These are phyloP conservation scores for Manduca sexta DNA, from an alignment of 1,140 invertebrate genomes.

Conservation along the genomic window DNA sequence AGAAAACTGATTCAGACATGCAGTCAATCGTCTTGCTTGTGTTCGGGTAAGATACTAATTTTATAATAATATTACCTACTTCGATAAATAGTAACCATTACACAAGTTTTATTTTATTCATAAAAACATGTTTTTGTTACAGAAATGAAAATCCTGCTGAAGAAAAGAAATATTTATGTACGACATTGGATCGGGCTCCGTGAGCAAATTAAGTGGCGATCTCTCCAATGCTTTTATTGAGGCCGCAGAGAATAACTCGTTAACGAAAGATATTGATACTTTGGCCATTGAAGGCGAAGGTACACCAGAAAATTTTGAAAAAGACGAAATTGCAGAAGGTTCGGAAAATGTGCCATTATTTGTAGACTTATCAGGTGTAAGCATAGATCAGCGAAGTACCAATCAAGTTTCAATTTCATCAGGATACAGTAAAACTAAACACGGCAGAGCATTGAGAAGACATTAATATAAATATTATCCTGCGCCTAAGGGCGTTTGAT, in stretches of 20 bases:
- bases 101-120: slow-evolving; percentile 8
- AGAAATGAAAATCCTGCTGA: slow-evolving; percentile 70
- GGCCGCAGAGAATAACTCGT: slow-evolving; percentile 86
- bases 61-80: slow-evolving; percentile 5
- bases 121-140: slow-evolving; percentile 29
- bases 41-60: slow-evolving; percentile 77
- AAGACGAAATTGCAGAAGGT: slow-evolving; percentile 46
- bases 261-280: slow-evolving; percentile 78
- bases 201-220: slow-evolving; percentile 81
- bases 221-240: slow-evolving; percentile 87
- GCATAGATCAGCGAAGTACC: slow-evolving; percentile 48
- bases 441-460: slow-evolving; percentile 59
- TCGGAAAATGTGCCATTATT: slow-evolving; percentile 67
- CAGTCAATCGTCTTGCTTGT: slow-evolving; percentile 87
- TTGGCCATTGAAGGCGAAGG: slow-evolving; percentile 74
- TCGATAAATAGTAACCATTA: no score
- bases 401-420: slow-evolving; percentile 69
- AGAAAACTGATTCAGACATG: slow-evolving; percentile 78
- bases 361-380: slow-evolving; percentile 58
- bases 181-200: slow-evolving; percentile 79
- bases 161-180: slow-evolving; percentile 89
- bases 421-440: slow-evolving; percentile 73
- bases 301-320: slow-evolving; percentile 62
- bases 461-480: slow-evolving; percentile 40
- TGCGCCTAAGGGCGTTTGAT: slow-evolving; percentile 30